Conservation (phyloP, 2,888 invertebrate species). For the Drosophila pegasa region DNA sequence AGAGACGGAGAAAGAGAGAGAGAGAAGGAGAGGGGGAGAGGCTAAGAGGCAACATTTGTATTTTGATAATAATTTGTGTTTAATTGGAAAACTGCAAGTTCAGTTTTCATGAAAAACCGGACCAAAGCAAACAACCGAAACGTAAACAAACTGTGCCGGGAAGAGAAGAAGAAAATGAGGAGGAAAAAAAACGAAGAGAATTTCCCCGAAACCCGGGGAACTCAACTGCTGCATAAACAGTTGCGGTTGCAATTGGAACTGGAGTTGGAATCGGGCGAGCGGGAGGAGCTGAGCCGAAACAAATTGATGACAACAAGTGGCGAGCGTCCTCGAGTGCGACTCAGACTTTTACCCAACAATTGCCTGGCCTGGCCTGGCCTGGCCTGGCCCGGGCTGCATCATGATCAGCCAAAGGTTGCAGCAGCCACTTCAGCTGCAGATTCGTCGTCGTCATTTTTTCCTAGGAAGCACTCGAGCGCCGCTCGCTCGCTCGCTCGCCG, state of each 20-base stretch:
- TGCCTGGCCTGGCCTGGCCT: slow-evolving; percentile 8
- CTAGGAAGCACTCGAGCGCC: slow-evolving; percentile 73
- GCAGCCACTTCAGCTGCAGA: slow-evolving; percentile 63
- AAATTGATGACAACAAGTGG: slow-evolving; percentile 81
- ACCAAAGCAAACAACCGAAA: slow-evolving; percentile 71
- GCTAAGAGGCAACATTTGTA: slow-evolving; percentile 22
- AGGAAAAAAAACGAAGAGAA: slow-evolving; percentile 39
- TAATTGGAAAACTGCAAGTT: slow-evolving; percentile 79
- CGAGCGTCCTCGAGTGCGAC: slow-evolving; percentile 56
- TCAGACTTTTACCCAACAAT: slow-evolving; percentile 48
- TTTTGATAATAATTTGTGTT: slow-evolving; percentile 63
- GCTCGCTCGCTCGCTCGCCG: not conserved
- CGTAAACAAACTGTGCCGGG: slow-evolving; percentile 41
- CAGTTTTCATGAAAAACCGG: slow-evolving; percentile 58
- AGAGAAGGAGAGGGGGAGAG: not conserved
- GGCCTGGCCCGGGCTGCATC: slow-evolving; percentile 49
- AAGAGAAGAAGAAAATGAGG: slow-evolving; percentile 4
- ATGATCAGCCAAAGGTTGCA: slow-evolving; percentile 74
- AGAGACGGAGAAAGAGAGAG: slow-evolving; percentile 2
- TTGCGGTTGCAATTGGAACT: slow-evolving; percentile 7
- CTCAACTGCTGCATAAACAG: slow-evolving; percentile 58
- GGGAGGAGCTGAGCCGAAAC: slow-evolving; percentile 38
- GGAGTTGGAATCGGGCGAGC: slow-evolving; percentile 8
- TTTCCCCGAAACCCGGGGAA: slow-evolving; percentile 64
- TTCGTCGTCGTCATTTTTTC: slow-evolving; percentile 68